Conservation (phyloP, 2,797 vertebrate genomes). For the Pipistrellus nathusii region DNA sequence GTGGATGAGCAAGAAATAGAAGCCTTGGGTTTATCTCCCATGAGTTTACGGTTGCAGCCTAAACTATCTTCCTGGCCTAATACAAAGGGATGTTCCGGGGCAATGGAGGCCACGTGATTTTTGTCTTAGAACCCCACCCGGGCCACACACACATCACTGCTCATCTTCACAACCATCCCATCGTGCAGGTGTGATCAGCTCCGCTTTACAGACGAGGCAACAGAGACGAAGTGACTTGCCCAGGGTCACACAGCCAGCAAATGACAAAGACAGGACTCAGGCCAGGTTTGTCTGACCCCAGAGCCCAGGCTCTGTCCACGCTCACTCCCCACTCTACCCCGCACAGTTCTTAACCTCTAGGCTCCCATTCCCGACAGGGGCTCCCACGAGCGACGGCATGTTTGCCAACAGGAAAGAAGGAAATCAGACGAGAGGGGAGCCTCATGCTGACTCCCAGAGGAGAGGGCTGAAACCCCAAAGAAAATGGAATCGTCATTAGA, state of each 20-base stretch:
- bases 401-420: background rate
- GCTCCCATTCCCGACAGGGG: too few relatives aligned
- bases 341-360: background rate
- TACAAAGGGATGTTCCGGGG: too few relatives aligned
- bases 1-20: fast-evolving
- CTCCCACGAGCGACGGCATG: fast-evolving
- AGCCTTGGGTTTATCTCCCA: background rate
- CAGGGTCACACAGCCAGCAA: background rate
- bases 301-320: background rate
- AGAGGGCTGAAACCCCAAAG: background rate
- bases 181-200: background rate
- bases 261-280: background rate
- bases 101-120: background rate
- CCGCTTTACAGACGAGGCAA: background rate
- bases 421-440: fast-evolving
- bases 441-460: fast-evolving
- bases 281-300: too few relatives aligned
- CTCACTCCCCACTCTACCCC: background rate
- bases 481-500: constrained; percentile 18
- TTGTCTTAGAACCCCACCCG: background rate
- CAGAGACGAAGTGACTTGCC: background rate
- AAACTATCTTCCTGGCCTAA: too few relatives aligned
- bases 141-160: too few relatives aligned
- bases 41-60: background rate
- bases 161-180: background rate